phyloP scores from a whole-genome alignment of 2,113 vertebrate genomes.

The Atherinomorus stipes region DNA sequence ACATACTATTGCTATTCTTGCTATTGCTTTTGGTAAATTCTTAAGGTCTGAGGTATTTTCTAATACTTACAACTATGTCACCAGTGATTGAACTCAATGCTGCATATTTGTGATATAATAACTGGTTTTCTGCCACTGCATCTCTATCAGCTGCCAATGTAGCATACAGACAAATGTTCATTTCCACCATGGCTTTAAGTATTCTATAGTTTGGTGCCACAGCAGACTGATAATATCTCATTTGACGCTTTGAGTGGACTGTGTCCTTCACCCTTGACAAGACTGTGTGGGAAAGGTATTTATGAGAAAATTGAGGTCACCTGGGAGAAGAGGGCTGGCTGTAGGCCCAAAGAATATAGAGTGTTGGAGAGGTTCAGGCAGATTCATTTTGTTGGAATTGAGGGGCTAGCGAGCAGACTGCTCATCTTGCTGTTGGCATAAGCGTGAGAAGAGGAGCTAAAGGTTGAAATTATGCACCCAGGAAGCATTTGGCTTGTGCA shows the following conservation, averaged over 20 bases:
- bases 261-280: constrained; percentile 74
- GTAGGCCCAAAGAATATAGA: constrained; percentile 72
- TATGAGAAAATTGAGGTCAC: constrained; percentile 80
- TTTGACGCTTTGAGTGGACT: constrained; percentile 67
- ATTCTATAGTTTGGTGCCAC: constrained; percentile 65
- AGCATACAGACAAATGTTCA: constrained; percentile 42
- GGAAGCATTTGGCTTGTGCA: constrained; percentile 79
- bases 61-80: constrained; percentile 6
- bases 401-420: constrained; percentile 61
- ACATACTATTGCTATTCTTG: too few species aligned
- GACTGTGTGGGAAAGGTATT: constrained; percentile 66
- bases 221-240: constrained; percentile 67
- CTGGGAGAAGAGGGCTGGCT: constrained; percentile 72
- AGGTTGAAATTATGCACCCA: constrained; percentile 81
- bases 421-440: constrained; percentile 79
- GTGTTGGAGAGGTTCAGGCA: constrained; percentile 65
- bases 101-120: background rate
- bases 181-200: constrained; percentile 49
- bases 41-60: background rate
- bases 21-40: background rate
- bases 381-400: constrained; percentile 67
- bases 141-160: constrained; percentile 32
- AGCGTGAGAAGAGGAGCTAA: constrained; percentile 72
- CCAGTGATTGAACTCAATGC: background rate
- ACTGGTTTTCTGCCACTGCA: constrained; percentile 19